These are phyloP conservation scores for Enoplosus armatus DNA, from an alignment of 2,797 vertebrate genomes.

Conservation along the genomic window DNA sequence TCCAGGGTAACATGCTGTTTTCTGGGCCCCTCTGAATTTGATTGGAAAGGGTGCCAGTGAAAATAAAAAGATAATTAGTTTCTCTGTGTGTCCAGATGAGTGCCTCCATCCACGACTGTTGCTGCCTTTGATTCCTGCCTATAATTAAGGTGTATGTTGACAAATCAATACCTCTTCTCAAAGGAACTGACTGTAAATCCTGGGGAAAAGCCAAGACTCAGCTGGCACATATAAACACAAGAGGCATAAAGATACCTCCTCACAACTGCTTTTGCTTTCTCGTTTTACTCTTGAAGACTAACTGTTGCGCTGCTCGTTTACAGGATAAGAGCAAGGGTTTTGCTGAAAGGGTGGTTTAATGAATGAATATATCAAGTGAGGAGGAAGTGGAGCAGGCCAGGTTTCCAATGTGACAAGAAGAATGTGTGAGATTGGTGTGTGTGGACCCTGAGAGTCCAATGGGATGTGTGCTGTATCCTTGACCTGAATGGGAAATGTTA, in stretches of 20 bases:
- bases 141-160: constrained; percentile 41
- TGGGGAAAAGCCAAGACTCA: not conserved
- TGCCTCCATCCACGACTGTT: not conserved
- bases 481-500: constrained; percentile 16
- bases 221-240: constrained; percentile 9
- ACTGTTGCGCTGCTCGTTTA: not conserved
- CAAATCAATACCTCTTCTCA: constrained; percentile 55
- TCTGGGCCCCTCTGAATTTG: constrained; percentile 16
- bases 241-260: constrained; percentile 4
- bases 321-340: constrained; percentile 12
- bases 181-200: constrained; percentile 37
- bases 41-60: not conserved
- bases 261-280: not conserved
- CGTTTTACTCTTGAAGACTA: not conserved
- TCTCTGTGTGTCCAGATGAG: not conserved
- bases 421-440: constrained; percentile 43
- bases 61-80: constrained; percentile 45
- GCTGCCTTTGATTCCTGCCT: constrained; percentile 31
- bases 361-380: constrained; percentile 59
- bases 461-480: constrained; percentile 39
- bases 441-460: constrained; percentile 15
- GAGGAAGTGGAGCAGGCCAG: constrained; percentile 60
- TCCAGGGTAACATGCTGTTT: not conserved
- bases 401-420: constrained; percentile 39
- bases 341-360: constrained; percentile 44